These are phyloP conservation scores for Sceliomorpha sp. DNA, from an alignment of 2,888 invertebrate genomes.

Conservation along the genomic window DNA sequence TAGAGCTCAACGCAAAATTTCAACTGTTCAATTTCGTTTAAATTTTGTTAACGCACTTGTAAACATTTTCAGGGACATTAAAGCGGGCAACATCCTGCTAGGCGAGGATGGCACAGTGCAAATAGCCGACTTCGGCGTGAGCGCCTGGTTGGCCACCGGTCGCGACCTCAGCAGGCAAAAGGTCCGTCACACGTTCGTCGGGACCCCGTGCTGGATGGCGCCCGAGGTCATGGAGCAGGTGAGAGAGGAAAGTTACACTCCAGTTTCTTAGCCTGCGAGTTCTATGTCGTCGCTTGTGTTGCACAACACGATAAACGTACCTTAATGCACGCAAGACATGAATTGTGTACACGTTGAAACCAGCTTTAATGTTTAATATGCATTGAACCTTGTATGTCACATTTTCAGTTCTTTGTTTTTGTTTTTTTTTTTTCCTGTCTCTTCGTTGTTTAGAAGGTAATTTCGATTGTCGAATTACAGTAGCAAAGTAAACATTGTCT, in stretches of 20 bases:
- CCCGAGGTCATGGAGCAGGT: conserved; percentile 99
- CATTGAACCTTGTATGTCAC: no score
- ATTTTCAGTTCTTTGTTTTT: no score
- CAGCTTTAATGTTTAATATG: not conserved
- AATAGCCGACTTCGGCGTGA: conserved; percentile 99
- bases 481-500: no score
- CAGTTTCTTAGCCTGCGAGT: conserved; percentile 78
- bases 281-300: conserved; percentile 60
- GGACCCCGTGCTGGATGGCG: conserved; percentile 99
- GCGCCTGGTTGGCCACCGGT: conserved; percentile 97
- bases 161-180: conserved; percentile 96
- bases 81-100: conserved; percentile 98
- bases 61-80: conserved; percentile 88
- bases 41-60: conserved; percentile 35
- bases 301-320: conserved; percentile 38
- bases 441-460: not conserved
- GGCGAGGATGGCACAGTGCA: conserved; percentile 98
- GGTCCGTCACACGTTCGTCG: conserved; percentile 98
- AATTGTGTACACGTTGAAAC: conserved; percentile 5
- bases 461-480: no score
- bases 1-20: no score
- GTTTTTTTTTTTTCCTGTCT: no score
- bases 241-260: conserved; percentile 80
- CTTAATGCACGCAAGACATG: conserved; percentile 40
- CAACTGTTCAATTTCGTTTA: conserved; percentile 21